These are phyloP conservation scores for Synergus umbraculus DNA, from an alignment of 2,888 invertebrate genomes.

Conservation along the genomic window DNA sequence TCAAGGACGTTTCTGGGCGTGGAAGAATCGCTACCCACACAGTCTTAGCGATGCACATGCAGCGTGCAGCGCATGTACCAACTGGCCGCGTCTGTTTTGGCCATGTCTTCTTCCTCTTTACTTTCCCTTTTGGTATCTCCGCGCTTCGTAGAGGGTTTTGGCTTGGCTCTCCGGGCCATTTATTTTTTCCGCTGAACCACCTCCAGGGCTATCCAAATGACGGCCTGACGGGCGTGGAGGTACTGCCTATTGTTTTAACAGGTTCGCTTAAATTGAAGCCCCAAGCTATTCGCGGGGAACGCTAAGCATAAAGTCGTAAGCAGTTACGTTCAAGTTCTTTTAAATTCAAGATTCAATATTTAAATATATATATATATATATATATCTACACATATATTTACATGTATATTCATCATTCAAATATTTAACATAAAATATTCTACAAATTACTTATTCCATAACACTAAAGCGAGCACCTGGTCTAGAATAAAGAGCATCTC, in stretches of 20 bases:
- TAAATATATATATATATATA: background rate
- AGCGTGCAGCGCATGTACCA: conserved; percentile 23
- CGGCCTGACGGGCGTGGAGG: conserved; percentile 61
- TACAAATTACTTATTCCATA: conserved; percentile 46
- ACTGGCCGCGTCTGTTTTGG: conserved; percentile 34
- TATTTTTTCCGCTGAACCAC: conserved; percentile 64
- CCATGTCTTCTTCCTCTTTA: conserved; percentile 16
- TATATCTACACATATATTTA: background rate
- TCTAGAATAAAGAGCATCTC: conserved; percentile 27
- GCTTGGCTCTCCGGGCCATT: conserved; percentile 64
- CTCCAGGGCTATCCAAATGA: conserved; percentile 70
- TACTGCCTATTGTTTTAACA: conserved; percentile 67
- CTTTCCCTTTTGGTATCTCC: conserved; percentile 38
- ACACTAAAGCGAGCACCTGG: conserved; percentile 63
- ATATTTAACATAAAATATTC: too few species aligned
- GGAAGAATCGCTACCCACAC: conserved; percentile 50
- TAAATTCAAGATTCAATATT: conserved; percentile 21
- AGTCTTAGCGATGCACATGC: conserved; percentile 31
- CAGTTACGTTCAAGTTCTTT: conserved; percentile 52
- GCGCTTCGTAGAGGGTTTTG: conserved; percentile 58
- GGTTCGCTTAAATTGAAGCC: conserved; percentile 67
- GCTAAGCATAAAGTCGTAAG: conserved; percentile 60
- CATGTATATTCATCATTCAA: too few species aligned
- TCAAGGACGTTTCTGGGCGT: conserved; percentile 55
- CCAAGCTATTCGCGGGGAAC: conserved; percentile 54